These are phyloP conservation scores for Proterorhinus semilunaris DNA, from an alignment of 2,113 vertebrate genomes.

Conservation along the genomic window DNA sequence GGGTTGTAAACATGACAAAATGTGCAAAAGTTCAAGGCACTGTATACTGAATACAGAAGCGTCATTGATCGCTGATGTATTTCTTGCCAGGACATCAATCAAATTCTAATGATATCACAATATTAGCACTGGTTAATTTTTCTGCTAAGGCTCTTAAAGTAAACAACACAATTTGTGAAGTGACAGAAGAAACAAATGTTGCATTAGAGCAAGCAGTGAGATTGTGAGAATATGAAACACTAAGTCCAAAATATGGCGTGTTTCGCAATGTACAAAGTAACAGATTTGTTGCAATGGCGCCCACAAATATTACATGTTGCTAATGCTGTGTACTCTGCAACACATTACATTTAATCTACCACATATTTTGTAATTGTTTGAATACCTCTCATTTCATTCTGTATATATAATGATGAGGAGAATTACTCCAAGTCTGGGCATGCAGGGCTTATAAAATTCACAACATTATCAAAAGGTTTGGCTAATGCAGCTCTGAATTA, in stretches of 20 bases:
- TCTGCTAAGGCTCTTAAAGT: neutral
- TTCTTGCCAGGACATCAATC: neutral
- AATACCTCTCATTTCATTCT: neutral
- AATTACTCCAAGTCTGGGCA: conserved; percentile 6
- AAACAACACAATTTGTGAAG: neutral
- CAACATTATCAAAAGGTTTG: conserved; percentile 6
- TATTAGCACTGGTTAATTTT: neutral
- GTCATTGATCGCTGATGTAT: too few species aligned
- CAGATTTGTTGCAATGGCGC: conserved; percentile 1
- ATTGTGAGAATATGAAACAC: neutral
- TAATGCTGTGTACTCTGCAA: neutral
- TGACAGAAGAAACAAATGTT: neutral
- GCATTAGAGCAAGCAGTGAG: neutral
- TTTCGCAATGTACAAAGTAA: neutral
- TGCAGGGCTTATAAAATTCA: conserved; percentile 14
- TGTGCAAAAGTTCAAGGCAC: too few species aligned
- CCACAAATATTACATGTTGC: neutral
- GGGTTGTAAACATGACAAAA: too few species aligned
- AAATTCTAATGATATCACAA: too few species aligned
- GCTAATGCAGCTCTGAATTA: conserved; percentile 13
- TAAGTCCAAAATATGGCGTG: neutral
- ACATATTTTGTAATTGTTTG: neutral
- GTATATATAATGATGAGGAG: neutral
- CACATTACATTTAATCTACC: neutral
- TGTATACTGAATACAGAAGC: too few species aligned